These are phyloP conservation scores for Nebria salina DNA, from an alignment of 2,888 invertebrate species.

Conservation along the genomic window DNA sequence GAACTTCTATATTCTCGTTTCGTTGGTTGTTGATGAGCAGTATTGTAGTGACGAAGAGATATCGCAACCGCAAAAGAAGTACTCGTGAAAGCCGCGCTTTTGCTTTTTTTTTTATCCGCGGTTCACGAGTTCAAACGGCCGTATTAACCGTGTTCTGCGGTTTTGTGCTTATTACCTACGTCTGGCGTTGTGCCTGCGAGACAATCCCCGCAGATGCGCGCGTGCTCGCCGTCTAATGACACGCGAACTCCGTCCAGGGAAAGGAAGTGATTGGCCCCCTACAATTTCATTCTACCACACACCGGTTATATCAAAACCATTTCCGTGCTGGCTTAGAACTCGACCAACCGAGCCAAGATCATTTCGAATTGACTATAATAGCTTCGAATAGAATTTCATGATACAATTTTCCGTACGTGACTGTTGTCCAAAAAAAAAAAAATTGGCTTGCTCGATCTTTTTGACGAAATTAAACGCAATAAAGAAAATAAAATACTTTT, in stretches of 20 bases:
- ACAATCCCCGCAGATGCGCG: conserved; percentile 4
- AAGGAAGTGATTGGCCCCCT: conserved; percentile 18
- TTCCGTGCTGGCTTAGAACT: conserved; percentile 2
- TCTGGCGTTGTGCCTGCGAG: conserved; percentile 17
- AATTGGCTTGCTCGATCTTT: too few species aligned
- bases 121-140: conserved; percentile 12
- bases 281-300: conserved; percentile 10
- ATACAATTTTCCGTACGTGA: background rate
- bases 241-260: conserved; percentile 3
- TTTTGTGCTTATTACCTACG: conserved; percentile 32
- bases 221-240: conserved; percentile 19
- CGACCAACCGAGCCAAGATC: background rate
- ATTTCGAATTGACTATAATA: conserved; percentile 12
- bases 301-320: conserved; percentile 12
- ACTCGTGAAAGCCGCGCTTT: conserved; percentile 26
- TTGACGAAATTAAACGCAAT: too few species aligned
- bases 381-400: conserved; percentile 13
- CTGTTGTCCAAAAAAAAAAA: background rate
- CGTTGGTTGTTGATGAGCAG: too few species aligned
- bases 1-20: too few species aligned
- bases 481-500: too few species aligned
- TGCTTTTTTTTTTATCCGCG: conserved; percentile 27
- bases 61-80: background rate
- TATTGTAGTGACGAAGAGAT: background rate
- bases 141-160: background rate